Evolutionary conservation across 2,113 vertebrate genomes (phyloP), one percentile per base, ranked within the genome.

Genomic region (Pimephales promelas): DNA sequence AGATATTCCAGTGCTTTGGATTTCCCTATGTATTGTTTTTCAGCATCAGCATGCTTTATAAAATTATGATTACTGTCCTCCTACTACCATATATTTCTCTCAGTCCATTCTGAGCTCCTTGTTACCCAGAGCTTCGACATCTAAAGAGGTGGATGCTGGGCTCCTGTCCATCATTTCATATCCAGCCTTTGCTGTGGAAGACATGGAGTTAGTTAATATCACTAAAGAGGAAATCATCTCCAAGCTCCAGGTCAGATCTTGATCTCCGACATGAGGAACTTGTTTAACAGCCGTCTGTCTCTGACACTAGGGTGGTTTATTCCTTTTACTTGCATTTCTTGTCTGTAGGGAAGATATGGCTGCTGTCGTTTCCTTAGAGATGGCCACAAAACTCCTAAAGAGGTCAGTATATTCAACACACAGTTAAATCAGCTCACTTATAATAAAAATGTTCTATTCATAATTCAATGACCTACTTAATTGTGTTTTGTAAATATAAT

Each of bases 101-200:
- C 76, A 99, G 98, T 99, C 97, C 81, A 99, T 98, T 88, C 95
- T 99, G 40, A 96, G 96, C 61, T 99, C 97, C 0, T 97, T 99
- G 95, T 92, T 99, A n/a, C 98, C 98, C 16, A 92, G 96, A 88
- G 98, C 98, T 1, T 99, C 98, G 84, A 95, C 95, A 0, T 99
- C 98, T 49, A 99, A 98, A 90, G 98, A 99, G 79, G 95, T 99
- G 56, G 98, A 99, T 4, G 97, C 98, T 36, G 97, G 98, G 0
- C 94, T 99, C 24, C 94, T 99, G 64, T 95, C 97, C 61, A 95
- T 99, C 91, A 94, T 99, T 91, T 97, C 97, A 0, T 99, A 97
- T 88, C 97, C 98, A 0, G 98, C 97, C 0, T 99, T 99, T 7
- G 97, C 98, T 5, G 97, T 99, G n/a, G 98, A 99, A 79, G 96